Percentiles rank a stretch among this genome's conserved stretches.
Conservation (phyloP, 2,797 vertebrate species). For the Siniperca undulata region DNA sequence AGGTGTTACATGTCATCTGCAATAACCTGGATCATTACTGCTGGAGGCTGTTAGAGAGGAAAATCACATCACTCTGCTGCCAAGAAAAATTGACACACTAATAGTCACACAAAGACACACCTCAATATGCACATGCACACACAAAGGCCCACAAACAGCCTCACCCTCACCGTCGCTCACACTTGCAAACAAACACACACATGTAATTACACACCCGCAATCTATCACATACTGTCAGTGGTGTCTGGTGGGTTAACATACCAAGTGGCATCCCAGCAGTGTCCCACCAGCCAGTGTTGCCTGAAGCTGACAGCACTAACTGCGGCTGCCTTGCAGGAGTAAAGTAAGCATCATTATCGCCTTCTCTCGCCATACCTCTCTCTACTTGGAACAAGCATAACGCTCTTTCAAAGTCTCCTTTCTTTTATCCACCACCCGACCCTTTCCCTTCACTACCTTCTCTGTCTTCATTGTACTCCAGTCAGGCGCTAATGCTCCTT, state of each 20-base stretch:
- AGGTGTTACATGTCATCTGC: conserved; percentile 79
- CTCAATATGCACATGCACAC: conserved; percentile 33
- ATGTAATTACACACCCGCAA: conserved; percentile 42
- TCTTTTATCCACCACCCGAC: conserved; percentile 24
- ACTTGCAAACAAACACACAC: conserved; percentile 47
- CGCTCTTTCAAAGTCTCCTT: conserved; percentile 2
- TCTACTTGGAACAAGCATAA: conserved; percentile 14
- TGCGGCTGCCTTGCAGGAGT: conserved; percentile 58
- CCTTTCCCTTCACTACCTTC: conserved; percentile 29
- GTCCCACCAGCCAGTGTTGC: conserved; percentile 50
- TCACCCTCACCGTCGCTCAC: not conserved
- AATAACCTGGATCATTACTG: conserved; percentile 82
- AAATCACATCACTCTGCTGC: conserved; percentile 76
- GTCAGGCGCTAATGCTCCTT: conserved; percentile 66
- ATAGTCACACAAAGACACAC: conserved; percentile 67
- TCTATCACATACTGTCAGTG: conserved; percentile 59
- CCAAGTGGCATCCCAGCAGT: conserved; percentile 46
- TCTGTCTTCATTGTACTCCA: conserved; percentile 63
- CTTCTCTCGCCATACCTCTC: conserved; percentile 42
- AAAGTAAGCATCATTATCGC: conserved; percentile 73
- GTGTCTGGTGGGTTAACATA: conserved; percentile 53
- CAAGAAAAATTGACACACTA: conserved; percentile 70
- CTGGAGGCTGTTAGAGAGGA: conserved; percentile 74
- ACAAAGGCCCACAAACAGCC: conserved; percentile 10
- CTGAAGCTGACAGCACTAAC: conserved; percentile 71